Conservation (phyloP, 2,113 vertebrate genomes). For the Sinosuthora webbiana region DNA sequence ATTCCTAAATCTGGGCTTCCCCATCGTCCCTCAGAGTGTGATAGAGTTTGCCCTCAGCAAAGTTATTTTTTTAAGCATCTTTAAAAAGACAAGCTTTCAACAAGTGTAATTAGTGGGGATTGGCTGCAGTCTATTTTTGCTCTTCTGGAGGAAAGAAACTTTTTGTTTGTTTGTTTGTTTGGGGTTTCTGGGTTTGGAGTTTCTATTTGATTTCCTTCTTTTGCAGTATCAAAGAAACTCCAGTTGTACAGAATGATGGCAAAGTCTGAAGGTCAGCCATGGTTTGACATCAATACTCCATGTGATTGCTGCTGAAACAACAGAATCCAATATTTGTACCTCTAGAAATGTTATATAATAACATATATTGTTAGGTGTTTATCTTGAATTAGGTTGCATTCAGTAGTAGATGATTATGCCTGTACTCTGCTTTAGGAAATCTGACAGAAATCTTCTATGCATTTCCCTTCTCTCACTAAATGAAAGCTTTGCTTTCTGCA, state of each 20-base stretch:
- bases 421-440: neutral
- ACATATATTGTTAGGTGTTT: neutral
- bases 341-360: neutral
- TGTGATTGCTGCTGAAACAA: neutral
- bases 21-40: neutral
- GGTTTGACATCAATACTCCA: neutral
- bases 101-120: constrained; percentile 49
- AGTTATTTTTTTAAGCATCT: constrained; percentile 36
- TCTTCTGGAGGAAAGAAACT: constrained; percentile 33
- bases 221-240: constrained; percentile 44
- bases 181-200: neutral
- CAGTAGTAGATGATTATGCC: neutral
- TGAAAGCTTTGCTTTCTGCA: neutral
- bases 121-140: constrained; percentile 35
- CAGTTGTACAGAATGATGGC: neutral
- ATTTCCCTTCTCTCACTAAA: neutral
- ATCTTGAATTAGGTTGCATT: neutral
- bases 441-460: neutral
- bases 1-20: constrained; percentile 40
- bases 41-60: constrained; percentile 47
- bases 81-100: constrained; percentile 60
- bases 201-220: constrained; percentile 44
- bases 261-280: neutral
- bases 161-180: neutral
- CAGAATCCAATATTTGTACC: neutral